Conservation (phyloP, 2,888 invertebrate species). For the Auanema freiburgensis region DNA sequence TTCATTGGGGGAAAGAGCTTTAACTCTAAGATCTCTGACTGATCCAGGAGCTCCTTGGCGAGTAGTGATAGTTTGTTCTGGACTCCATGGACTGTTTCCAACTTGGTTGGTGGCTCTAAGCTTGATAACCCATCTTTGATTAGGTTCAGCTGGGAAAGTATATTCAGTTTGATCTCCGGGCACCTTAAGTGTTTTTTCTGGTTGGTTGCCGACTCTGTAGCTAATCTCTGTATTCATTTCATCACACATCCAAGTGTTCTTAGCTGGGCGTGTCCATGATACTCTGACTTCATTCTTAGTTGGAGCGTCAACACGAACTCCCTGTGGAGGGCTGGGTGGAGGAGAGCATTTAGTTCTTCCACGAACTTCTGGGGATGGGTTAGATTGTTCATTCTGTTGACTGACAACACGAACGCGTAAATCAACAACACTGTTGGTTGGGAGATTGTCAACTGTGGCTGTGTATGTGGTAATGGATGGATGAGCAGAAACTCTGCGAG, state of each 20-base stretch:
- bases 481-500: constrained; percentile 53
- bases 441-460: constrained; percentile 54
- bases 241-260: constrained; percentile 64
- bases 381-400: constrained; percentile 53
- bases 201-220: constrained; percentile 57
- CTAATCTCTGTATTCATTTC: constrained; percentile 62
- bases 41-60: constrained; percentile 63
- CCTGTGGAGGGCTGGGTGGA: constrained; percentile 61
- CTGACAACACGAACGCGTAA: constrained; percentile 58
- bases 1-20: constrained; percentile 53
- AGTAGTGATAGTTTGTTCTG: constrained; percentile 57
- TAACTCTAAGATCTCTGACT: constrained; percentile 56
- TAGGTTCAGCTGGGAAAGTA: constrained; percentile 62
- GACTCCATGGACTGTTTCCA: constrained; percentile 53
- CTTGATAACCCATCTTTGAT: constrained; percentile 61
- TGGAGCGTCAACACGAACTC: constrained; percentile 54
- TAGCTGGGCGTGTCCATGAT: constrained; percentile 58
- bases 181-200: constrained; percentile 56
- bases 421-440: constrained; percentile 63
- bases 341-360: constrained; percentile 63
- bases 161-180: constrained; percentile 62
- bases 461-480: constrained; percentile 55
- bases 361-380: constrained; percentile 62
- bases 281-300: constrained; percentile 60
- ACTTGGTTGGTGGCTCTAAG: constrained; percentile 52